A percentile compares a stretch with the other conserved stretches of the same genome.
phyloP scores from a whole-genome alignment of 2,797 vertebrate genomes.

The Parotocinclus haroldoi region DNA sequence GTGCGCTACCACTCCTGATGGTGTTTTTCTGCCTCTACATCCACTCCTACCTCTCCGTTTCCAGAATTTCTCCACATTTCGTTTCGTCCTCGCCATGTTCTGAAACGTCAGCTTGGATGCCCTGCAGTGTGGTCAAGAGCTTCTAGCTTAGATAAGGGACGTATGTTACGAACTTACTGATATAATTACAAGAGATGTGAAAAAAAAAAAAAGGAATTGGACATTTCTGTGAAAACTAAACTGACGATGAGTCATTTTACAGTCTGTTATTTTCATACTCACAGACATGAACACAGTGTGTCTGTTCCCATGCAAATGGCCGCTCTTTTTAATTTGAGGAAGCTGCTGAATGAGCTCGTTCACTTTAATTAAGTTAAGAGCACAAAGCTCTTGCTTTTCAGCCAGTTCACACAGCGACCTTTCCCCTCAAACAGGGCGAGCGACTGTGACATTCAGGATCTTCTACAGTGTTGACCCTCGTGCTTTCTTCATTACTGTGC shows the following conservation, averaged over 20 bases:
- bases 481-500: conserved; percentile 17
- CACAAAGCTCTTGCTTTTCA: conserved; percentile 34
- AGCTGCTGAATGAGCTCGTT: conserved; percentile 35
- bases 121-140: background rate
- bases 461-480: conserved; percentile 27
- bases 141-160: too few species aligned
- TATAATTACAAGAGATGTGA: conserved; percentile 8
- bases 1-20: conserved; percentile 55
- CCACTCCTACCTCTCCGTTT: conserved; percentile 6
- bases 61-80: background rate
- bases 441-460: conserved; percentile 1
- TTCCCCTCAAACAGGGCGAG: conserved; percentile 16
- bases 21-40: conserved; percentile 54
- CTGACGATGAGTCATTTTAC: conserved; percentile 27
- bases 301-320: conserved; percentile 35
- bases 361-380: conserved; percentile 39
- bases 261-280: conserved; percentile 25
- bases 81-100: background rate
- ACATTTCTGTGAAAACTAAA: conserved; percentile 17
- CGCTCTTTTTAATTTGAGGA: conserved; percentile 38
- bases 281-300: conserved; percentile 22
- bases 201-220: conserved; percentile 10
- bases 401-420: background rate
- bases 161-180: background rate
- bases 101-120: conserved; percentile 11